Percentiles rank a stretch among this genome's conserved stretches.
phyloP scores from a whole-genome alignment of 2,797 vertebrate species.

The Acanthurus lineatus region DNA sequence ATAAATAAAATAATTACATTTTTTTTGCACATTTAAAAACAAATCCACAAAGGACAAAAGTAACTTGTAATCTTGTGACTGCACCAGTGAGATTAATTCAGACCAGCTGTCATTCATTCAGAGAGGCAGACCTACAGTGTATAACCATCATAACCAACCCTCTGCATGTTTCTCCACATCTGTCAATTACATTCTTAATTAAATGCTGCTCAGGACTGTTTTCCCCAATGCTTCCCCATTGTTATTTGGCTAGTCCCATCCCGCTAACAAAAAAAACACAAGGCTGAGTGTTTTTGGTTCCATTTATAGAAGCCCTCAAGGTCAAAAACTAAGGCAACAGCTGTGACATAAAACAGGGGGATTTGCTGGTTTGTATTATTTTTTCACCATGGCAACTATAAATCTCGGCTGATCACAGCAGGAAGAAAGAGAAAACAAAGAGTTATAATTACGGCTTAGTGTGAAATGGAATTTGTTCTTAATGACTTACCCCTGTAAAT shows the following conservation, averaged over 20 bases:
- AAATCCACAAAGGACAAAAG: background rate
- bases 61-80: background rate
- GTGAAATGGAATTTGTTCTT: constrained; percentile 71
- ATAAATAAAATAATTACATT: no score
- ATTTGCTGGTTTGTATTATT: constrained; percentile 71
- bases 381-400: constrained; percentile 77
- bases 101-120: background rate
- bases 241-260: constrained; percentile 52
- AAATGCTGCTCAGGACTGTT: constrained; percentile 60
- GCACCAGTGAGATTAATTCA: constrained; percentile 4
- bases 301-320: constrained; percentile 77
- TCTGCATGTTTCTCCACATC: constrained; percentile 54
- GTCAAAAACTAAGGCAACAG: constrained; percentile 77
- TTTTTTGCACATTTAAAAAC: no score
- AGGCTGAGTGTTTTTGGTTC: constrained; percentile 62
- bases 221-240: constrained; percentile 47
- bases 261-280: constrained; percentile 31
- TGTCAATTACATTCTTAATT: constrained; percentile 78
- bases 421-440: constrained; percentile 72
- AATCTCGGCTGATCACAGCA: constrained; percentile 69
- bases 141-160: constrained; percentile 34
- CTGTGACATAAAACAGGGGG: constrained; percentile 70
- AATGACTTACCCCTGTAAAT: constrained; percentile 71
- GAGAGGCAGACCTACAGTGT: background rate
- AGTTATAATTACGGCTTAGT: constrained; percentile 75